Evolutionary conservation across 2,797 vertebrate species (phyloP), one percentile per base, ranked within the genome.

Genomic region (Peromyscus aztecus): DNA sequence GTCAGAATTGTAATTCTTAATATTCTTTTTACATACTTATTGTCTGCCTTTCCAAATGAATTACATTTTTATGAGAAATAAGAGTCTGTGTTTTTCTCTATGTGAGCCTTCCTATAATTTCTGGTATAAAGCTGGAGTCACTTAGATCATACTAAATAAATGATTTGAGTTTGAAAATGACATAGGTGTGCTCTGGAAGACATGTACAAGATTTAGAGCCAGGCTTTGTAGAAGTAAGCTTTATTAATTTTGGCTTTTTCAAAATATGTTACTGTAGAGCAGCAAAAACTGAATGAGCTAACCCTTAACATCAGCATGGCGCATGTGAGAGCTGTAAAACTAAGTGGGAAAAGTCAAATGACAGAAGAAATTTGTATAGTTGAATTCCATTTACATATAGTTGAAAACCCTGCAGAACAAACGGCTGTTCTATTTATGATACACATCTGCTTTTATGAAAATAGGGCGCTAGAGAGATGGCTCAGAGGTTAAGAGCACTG

Each of bases 1-100:
- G 27, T 97, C 93, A 97, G 83, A 97, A 93, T 78, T 17, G 0
- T 57, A 23, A 52, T 59, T 52, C 86, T 71, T 65, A 83, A 17
- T 77, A 29, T 57, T 94, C 71, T 73, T 4, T 83, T n/a, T 67
- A 34, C 46, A 55, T 73, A 49, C 46, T 90, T 69, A 43, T 11
- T 55, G 0, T 55, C 73, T 83, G 16, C 71, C 52, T 97, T 40
- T 88, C 43, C 40, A 85, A 69, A 52, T 31, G 81, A 92, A 46
- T 55, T 59, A 40, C 55, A n/a, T 73, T 80, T 88, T 86, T 49
- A 43, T 52, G n/a, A 43, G 59, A 82, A 43, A 21, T 40, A 43
- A 8, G 9, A 40, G 11, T 46, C 37, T 88, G 7, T 76, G 67
- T 88, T 86, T 59, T 40, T 81, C 37, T 43, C 49, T 6, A 17